Evolutionary conservation across 2,888 invertebrate species (phyloP), one percentile per base, ranked within the genome.

Genomic region (Drepanosiphum platanoidis): DNA sequence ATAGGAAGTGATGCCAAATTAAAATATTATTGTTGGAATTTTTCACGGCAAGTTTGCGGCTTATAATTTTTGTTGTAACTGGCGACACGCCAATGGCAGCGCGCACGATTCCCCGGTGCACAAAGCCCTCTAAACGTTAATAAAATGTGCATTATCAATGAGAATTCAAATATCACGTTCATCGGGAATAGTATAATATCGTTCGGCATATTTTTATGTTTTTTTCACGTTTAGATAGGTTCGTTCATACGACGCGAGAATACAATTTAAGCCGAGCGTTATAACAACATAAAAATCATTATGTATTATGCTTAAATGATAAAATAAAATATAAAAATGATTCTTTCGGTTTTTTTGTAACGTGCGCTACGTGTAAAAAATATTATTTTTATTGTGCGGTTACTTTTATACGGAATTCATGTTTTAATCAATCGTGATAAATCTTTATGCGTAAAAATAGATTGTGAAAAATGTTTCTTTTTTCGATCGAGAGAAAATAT

Each of bases 1-100:
- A 52, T 74, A 52, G 46, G 74, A 74, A 52, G 75, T 52, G 34
- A 75, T 75, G 75, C 75, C 75, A 75, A 75, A 75, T 75, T 75
- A 75, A 75, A 75, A 75, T 58, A 64, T 66, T 78, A 42, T 42
- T 78, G 39, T 77, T 64, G 64, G 64, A 78, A 22, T 22, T 30
- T 61, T 64, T 27, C n/a, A n/a, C 61, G 27, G 27, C 61, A 2
- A 8, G 58, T 64, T 36, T 34, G 61, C 22, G 30, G 61, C 15
- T 39, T 61, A 77, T 77, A 61, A 61, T 64, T 77, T 34, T 61
- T 58, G 58, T 75, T 58, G 36, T 77, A 27, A 77, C 36, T 77
- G 77, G 77, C 77, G 5, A 22, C 13, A 39, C 22, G 61, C 77
- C 77, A 77, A 64, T 3, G 15, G 58, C 36, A 36, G 61, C 61